Percentiles rank a stretch among this genome's conserved stretches.
Conservation (phyloP, 2,113 vertebrate genomes). For the Panthera uncia region DNA sequence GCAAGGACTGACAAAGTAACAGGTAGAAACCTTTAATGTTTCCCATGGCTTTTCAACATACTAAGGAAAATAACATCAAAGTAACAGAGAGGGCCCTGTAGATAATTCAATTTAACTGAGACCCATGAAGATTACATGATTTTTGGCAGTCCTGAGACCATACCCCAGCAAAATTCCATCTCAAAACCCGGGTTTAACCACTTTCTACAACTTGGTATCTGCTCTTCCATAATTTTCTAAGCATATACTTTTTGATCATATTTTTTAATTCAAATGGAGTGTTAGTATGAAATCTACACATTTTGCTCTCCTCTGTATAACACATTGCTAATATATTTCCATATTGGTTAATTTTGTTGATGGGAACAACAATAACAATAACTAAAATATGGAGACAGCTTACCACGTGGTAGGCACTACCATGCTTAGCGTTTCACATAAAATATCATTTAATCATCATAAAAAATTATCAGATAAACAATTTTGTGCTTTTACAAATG, state of each 20-base stretch:
- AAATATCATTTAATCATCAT: constrained; percentile 27
- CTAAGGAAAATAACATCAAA: not conserved
- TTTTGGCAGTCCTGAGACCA: not conserved
- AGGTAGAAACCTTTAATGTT: not conserved
- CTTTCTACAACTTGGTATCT: not conserved
- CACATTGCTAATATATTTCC: not conserved
- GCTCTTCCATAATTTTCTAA: not conserved
- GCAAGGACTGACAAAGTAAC: not conserved
- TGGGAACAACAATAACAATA: not conserved
- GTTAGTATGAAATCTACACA: not conserved
- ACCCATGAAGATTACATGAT: not conserved
- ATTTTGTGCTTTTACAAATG: not conserved
- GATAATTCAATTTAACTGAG: not conserved
- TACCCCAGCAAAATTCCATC: not conserved
- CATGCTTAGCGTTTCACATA: not conserved
- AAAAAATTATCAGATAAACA: not conserved
- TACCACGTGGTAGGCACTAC: not conserved
- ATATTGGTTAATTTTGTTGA: constrained; percentile 19
- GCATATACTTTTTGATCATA: not conserved
- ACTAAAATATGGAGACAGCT: not conserved
- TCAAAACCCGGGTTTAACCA: constrained; percentile 5
- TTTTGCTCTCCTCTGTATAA: not conserved
- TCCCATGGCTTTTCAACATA: not conserved
- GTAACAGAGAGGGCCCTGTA: not conserved
- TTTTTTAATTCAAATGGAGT: not conserved